Evolutionary conservation across 1,140 invertebrate species (phyloP).

Genomic region (Mizuhopecten yessoensis): DNA sequence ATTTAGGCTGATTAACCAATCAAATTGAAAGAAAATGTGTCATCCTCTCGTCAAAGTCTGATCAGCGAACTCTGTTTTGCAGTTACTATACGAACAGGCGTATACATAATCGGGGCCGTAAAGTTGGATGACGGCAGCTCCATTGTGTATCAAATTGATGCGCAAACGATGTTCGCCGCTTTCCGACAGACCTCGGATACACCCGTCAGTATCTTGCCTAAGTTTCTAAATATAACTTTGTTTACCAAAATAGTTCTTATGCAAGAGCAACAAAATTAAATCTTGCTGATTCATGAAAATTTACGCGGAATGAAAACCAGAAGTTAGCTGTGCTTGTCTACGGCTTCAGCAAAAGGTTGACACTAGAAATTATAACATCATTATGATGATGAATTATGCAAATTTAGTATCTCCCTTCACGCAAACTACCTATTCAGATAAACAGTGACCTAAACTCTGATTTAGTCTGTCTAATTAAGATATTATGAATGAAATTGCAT

Average conservation of each 20-base stretch:
- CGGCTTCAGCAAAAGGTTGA: too few relatives aligned
- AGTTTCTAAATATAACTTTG: constrained; percentile 24
- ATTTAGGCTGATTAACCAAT: neutral
- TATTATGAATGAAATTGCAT: too few relatives aligned
- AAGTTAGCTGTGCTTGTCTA: too few relatives aligned
- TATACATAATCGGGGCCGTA: constrained; percentile 15
- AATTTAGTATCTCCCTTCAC: too few relatives aligned
- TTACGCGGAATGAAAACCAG: too few relatives aligned
- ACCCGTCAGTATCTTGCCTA: neutral
- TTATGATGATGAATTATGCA: too few relatives aligned
- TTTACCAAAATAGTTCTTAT: neutral
- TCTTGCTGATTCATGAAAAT: too few relatives aligned
- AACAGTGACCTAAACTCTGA: too few relatives aligned
- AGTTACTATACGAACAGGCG: constrained; percentile 3
- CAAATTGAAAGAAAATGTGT: neutral
- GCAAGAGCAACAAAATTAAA: too few relatives aligned
- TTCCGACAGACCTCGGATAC: neutral
- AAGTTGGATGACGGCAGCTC: constrained; percentile 13
- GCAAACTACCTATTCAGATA: too few relatives aligned
- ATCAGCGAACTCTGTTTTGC: neutral
- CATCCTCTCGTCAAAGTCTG: neutral
- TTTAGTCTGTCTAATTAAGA: too few relatives aligned
- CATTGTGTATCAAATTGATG: constrained; percentile 27
- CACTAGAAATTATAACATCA: too few relatives aligned
- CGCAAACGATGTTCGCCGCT: neutral